A percentile compares a stretch with the other conserved stretches of the same genome.
These are phyloP conservation scores for Oryzaephilus surinamensis DNA, from an alignment of 1,140 invertebrate genomes.

Conservation along the genomic window DNA sequence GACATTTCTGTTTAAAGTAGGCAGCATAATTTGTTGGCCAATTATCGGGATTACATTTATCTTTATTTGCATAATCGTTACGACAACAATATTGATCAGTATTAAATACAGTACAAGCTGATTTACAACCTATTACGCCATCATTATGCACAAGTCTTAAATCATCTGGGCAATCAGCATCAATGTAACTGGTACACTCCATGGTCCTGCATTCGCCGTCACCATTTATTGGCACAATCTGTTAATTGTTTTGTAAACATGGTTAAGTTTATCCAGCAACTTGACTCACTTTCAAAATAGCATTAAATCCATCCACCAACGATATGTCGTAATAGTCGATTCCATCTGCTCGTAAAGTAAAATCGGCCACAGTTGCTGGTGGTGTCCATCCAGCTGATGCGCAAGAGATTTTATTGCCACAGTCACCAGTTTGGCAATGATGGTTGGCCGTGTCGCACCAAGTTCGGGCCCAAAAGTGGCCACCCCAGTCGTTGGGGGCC, in stretches of 20 bases:
- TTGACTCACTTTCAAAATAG: conserved; percentile 5
- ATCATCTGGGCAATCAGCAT: conserved; percentile 33
- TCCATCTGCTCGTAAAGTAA: conserved; percentile 32
- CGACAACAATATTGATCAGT: conserved; percentile 37
- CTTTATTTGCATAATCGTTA: conserved; percentile 28
- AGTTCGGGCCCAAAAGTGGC: conserved; percentile 31
- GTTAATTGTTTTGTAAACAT: conserved; percentile 8
- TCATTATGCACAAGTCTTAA: conserved; percentile 20
- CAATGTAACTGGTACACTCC: conserved; percentile 33
- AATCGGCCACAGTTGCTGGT: conserved; percentile 37
- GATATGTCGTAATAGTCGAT: conserved; percentile 39
- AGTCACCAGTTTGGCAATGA: conserved; percentile 36
- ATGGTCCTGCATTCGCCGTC: conserved; percentile 31
- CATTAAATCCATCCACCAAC: conserved; percentile 37
- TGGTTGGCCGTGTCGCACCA: conserved; percentile 21
- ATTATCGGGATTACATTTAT: conserved; percentile 33
- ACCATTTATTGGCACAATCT: conserved; percentile 15
- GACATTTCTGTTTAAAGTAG: conserved; percentile 38
- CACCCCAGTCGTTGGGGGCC: conserved; percentile 20
- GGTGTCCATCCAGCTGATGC: conserved; percentile 36
- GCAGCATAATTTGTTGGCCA: conserved; percentile 35
- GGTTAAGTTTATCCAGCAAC: too few species aligned
- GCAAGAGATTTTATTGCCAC: conserved; percentile 35
- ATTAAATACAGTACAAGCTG: conserved; percentile 37
- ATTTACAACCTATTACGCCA: conserved; percentile 40